Conservation (phyloP, 2,888 invertebrate species). For the Clitarchus hookeri region DNA sequence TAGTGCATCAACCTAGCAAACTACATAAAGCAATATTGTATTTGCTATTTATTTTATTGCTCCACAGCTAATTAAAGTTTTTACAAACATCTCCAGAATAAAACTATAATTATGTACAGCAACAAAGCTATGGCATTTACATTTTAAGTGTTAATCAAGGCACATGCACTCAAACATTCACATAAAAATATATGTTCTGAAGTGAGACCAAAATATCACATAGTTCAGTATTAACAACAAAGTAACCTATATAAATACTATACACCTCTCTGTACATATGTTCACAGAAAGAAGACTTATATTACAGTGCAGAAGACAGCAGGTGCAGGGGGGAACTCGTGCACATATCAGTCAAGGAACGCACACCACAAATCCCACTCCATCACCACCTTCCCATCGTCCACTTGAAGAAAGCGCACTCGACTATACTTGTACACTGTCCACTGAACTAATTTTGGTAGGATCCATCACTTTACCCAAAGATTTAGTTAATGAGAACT, state of each 20-base stretch:
- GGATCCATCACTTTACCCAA: not conserved
- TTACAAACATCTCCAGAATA: not conserved
- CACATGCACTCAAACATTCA: not conserved
- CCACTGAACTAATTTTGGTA: not conserved
- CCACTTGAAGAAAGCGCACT: not conserved
- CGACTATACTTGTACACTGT: not conserved
- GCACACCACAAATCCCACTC: not conserved
- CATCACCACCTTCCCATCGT: not conserved
- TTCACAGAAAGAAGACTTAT: not conserved
- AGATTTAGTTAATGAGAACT: no score
- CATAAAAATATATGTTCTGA: not conserved
- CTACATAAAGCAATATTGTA: not conserved
- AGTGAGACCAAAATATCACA: not conserved
- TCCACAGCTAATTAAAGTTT: not conserved
- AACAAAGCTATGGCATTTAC: not conserved
- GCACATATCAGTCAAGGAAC: not conserved
- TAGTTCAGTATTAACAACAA: not conserved
- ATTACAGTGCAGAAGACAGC: not conserved
- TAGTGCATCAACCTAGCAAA: not conserved
- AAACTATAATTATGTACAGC: not conserved
- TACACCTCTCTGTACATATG: not conserved
- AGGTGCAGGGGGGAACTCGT: not conserved
- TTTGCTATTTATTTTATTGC: not conserved
- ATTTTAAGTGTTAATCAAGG: not conserved
- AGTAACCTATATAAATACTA: constrained; percentile 14